phyloP scores from a whole-genome alignment of 1,140 invertebrate genomes.

The Cydia amplana region DNA sequence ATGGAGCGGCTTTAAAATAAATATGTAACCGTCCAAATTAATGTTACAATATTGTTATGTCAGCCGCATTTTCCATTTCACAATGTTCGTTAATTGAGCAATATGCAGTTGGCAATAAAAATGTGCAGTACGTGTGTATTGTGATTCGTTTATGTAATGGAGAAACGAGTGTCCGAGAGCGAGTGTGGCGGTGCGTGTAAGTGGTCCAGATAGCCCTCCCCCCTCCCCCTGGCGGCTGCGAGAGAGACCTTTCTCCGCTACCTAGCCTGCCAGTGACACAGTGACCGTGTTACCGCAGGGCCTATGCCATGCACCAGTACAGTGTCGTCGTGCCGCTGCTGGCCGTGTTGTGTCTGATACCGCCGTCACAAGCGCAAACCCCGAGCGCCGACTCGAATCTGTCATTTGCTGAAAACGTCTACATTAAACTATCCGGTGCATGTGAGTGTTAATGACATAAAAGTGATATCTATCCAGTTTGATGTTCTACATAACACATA shows the following conservation, averaged over 20 bases:
- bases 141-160: conserved; percentile 27
- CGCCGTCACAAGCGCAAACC: conserved; percentile 36
- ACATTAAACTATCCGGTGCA: conserved; percentile 67
- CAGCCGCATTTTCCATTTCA: conserved; percentile 2
- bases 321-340: conserved; percentile 46
- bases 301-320: conserved; percentile 62
- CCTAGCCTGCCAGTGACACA: conserved; percentile 65
- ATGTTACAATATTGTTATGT: conserved; percentile 1
- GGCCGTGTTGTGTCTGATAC: conserved; percentile 45
- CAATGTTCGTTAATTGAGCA: conserved; percentile 19
- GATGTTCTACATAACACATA: background rate
- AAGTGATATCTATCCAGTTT: background rate
- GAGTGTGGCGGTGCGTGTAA: conserved; percentile 49
- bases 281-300: conserved; percentile 69
- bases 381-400: conserved; percentile 48
- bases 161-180: conserved; percentile 49
- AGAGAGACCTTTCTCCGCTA: conserved; percentile 68
- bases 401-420: conserved; percentile 68
- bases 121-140: conserved; percentile 21
- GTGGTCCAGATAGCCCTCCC: conserved; percentile 64
- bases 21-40: background rate
- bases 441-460: conserved; percentile 56
- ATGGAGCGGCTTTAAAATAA: background rate
- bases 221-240: conserved; percentile 44
- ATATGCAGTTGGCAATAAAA: conserved; percentile 18